Conservation (phyloP, 2,888 invertebrate genomes). For the Andrena dorsata region DNA sequence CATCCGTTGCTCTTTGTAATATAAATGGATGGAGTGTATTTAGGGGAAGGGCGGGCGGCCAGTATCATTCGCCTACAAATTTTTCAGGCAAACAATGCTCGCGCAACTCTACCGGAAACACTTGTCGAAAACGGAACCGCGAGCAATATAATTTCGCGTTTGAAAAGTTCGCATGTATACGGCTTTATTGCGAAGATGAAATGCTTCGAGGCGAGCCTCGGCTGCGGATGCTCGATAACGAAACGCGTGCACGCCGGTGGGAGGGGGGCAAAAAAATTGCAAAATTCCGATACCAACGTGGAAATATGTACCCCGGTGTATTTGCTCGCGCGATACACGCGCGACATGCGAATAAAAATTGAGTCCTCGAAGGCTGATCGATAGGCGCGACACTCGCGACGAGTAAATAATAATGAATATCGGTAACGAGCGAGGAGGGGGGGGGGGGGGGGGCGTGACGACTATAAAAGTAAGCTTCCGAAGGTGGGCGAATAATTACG, state of each 20-base stretch:
- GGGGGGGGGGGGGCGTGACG: not conserved
- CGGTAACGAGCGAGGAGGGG: not conserved
- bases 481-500: not conserved
- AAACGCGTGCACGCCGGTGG: not conserved
- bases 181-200: conserved; percentile 41
- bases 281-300: conserved; percentile 12
- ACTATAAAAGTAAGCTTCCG: not conserved
- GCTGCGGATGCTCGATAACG: conserved; percentile 25
- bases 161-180: conserved; percentile 24
- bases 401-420: not conserved
- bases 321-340: not conserved
- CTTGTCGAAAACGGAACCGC: conserved; percentile 30
- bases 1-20: not conserved
- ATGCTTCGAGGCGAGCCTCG: conserved; percentile 4
- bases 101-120: conserved; percentile 8
- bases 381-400: conserved; percentile 2
- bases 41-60: not conserved
- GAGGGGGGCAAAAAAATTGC: not conserved
- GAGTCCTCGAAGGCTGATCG: not conserved
- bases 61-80: conserved; percentile 16
- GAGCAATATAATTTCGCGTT: conserved; percentile 38
- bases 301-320: not conserved
- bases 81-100: conserved; percentile 23
- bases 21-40: not conserved
- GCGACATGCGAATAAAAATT: conserved; percentile 3